Evolutionary conservation across 2,888 invertebrate species (phyloP).

Genomic region (Idaea straminata): DNA sequence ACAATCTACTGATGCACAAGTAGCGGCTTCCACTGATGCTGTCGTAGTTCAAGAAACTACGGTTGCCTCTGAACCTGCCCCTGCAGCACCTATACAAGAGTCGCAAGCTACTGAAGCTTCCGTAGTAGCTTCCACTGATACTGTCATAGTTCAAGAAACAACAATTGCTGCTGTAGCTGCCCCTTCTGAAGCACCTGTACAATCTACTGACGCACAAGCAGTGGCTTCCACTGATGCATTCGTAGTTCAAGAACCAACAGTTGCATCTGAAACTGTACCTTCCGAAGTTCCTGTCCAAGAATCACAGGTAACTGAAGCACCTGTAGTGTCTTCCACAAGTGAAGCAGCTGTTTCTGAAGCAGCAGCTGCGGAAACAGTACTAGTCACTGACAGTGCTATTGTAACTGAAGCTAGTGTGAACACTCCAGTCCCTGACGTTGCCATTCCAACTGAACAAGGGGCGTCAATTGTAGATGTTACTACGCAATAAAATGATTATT

Average conservation of each 20-base stretch:
- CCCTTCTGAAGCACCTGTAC: slow-evolving; percentile 7
- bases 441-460: slow-evolving; percentile 48
- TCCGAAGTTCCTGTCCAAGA: slow-evolving; percentile 3
- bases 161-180: neutral
- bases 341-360: slow-evolving; percentile 6
- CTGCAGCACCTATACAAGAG: slow-evolving; percentile 9
- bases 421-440: neutral
- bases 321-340: neutral
- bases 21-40: slow-evolving; percentile 2
- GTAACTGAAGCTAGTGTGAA: slow-evolving; percentile 2
- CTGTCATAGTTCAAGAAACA: slow-evolving; percentile 12
- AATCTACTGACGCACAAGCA: slow-evolving; percentile 8
- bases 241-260: neutral
- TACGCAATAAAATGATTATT: slow-evolving; percentile 40
- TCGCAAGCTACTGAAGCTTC: slow-evolving; percentile 5
- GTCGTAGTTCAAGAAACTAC: neutral
- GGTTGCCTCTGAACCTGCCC: slow-evolving; percentile 2
- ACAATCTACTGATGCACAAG: neutral
- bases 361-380: neutral
- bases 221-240: slow-evolving; percentile 2
- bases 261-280: slow-evolving; percentile 6
- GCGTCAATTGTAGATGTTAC: slow-evolving; percentile 59
- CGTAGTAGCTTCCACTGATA: slow-evolving; percentile 8
- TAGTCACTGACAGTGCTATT: slow-evolving; percentile 5
- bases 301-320: neutral